Base-by-base conservation (phyloP, 2,888 invertebrate genomes). In the Homarus gammarus region DNA sequence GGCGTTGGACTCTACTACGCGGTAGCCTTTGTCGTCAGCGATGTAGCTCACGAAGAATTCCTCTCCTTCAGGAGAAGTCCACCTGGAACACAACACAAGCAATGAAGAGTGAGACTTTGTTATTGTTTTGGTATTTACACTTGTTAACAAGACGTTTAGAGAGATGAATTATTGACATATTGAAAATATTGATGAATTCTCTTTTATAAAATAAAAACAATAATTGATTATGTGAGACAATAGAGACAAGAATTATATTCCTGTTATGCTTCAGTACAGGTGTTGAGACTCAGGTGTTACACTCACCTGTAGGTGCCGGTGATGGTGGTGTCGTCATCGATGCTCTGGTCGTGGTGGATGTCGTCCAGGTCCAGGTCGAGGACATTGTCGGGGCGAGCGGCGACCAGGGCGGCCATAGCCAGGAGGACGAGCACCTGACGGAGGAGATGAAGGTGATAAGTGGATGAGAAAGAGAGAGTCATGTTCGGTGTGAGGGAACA, bases 1-100 rank as follows among this genome's bases (percentile, higher is more conserved):
- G 31, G 90, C 87, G 90, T 90, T 90, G 61, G 90, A 90, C 22
- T 90, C 90, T 18, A 90, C 15, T 31, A 90, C 84, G 12, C 90
- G 51, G 83, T 82, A 90, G 38, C 90, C 90, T 36, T 87, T 72
- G 3, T 84, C 90, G 73, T 90, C 90, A 61, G 90, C 90, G 78
- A 90, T 79, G 84, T 90, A 90, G n/a, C 49, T 83, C 18, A 90
- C 81, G 79, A 87, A 87, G 87, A 56, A 90, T 5, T 84, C 51
- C 22, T 56, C 75, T n/a, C 90, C 90, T 33, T 90, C 87, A 31
- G 77, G 83, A 61, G 83, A 87, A 6, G 87, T 90, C 90, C 90
- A 90, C 31, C 90, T 90, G 83, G 5, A 56, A 33, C 18, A 49
- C 8, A 27, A 27, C n/a, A 61, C n/a, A n/a, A n/a, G n/a, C n/a